Base-by-base conservation (phyloP, 2,888 invertebrate genomes). In the Copidosoma aretas region DNA sequence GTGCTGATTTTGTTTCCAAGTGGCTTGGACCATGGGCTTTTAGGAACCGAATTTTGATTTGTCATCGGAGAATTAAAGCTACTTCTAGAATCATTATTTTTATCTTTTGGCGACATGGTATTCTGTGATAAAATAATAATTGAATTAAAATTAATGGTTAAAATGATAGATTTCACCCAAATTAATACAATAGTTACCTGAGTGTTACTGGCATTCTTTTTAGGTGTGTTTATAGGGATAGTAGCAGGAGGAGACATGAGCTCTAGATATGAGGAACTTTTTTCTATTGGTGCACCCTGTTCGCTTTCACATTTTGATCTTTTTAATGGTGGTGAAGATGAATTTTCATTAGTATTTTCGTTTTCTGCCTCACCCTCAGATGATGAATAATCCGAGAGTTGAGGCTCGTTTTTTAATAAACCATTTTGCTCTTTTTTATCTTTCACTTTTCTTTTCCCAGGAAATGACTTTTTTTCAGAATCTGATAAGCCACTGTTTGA, bases 391-490 rank as follows among this genome's bases (percentile, higher is more conserved):
- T 54, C 70, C 15, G 69, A 72, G 8, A 75, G 71, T 17, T 73
- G 32, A 32, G 32, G 32, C 4, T 77, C 71, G 70, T 74, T 79
- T 22, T 78, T 80, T 22, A 71, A 39, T 8, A 78, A 63, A 14
- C 80, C 81, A 67, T 82, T 82, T 25, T 79, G 78, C 39, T 41
- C 1, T n/a, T 74, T 73, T 58, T 75, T 73, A 41, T 81, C 80
- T 52, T 78, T 75, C 12, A 78, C 77, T 77, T 83, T 84, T 57
- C 83, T 76, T 61, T 83, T 83, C 0, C 80, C 81, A 12, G 80
- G 78, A n/a, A 79, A 75, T 1, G 78, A 75, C 70, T 80, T 81
- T 60, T 78, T 77, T 25, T 81, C 82, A 21, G 73, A 67, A 64
- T 81, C 79, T 15, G 73, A 68, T 17, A 71, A 64, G 51, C 74